phyloP scores from a whole-genome alignment of 2,113 vertebrate genomes.

The Hemiprocne comata region DNA sequence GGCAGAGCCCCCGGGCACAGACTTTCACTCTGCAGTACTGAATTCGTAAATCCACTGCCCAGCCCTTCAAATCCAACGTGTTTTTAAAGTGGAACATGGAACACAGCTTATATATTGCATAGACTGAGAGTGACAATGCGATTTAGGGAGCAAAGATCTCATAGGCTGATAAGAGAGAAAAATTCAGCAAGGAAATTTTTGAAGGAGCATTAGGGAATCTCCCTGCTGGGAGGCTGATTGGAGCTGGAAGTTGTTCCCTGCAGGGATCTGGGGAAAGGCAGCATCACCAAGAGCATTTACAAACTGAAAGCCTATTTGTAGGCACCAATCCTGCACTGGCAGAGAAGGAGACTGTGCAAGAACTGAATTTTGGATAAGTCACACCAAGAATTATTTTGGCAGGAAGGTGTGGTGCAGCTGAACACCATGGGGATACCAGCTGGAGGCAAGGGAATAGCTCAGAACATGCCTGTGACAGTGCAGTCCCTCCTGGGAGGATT shows the following conservation, averaged over 20 bases:
- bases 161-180: not conserved
- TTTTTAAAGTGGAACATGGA: not conserved
- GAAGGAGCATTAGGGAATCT: not conserved
- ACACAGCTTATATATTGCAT: not conserved
- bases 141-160: not conserved
- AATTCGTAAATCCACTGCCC: not conserved
- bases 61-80: not conserved
- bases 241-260: not conserved
- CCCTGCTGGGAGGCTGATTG: not conserved
- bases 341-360: not conserved
- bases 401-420: not conserved
- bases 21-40: not conserved
- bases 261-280: not conserved
- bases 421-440: not conserved
- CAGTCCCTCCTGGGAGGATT: accelerated
- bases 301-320: not conserved
- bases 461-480: accelerated
- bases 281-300: not conserved
- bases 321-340: accelerated
- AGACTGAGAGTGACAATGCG: not conserved
- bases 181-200: not conserved
- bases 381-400: not conserved
- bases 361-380: not conserved
- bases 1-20: not conserved
- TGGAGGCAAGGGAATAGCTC: not conserved